Evolutionary conservation across 1,140 invertebrate genomes (phyloP).

Genomic region (Orius insidiosus): DNA sequence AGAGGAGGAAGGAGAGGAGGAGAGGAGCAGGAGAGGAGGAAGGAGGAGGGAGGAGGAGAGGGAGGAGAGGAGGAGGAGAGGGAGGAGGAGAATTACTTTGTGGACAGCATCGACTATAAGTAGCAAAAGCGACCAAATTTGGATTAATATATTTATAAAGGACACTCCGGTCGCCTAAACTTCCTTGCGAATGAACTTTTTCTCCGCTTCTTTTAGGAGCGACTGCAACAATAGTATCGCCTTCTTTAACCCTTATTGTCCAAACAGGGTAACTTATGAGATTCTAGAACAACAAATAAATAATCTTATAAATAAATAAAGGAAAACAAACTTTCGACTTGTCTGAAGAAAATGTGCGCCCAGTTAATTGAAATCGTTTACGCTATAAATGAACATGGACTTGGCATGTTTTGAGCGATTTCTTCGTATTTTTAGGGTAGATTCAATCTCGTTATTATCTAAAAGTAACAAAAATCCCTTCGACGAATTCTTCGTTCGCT

Average conservation of each 20-base stretch:
- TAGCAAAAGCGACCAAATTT: slow-evolving; percentile 77
- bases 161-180: slow-evolving; percentile 84
- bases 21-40: no score
- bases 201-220: slow-evolving; percentile 57
- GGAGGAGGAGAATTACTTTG: slow-evolving; percentile 52
- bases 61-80: no score
- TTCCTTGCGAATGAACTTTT: slow-evolving; percentile 86
- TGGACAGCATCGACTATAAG: slow-evolving; percentile 56
- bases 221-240: slow-evolving; percentile 43
- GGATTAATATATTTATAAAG: slow-evolving; percentile 98
- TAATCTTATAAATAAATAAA: not conserved
- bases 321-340: no score
- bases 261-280: slow-evolving; percentile 38
- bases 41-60: no score
- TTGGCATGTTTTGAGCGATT: slow-evolving; percentile 30
- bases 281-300: slow-evolving; percentile 23
- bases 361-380: not conserved
- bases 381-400: slow-evolving; percentile 45
- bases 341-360: no score
- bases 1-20: no score
- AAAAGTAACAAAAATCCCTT: slow-evolving; percentile 63
- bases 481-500: slow-evolving; percentile 51
- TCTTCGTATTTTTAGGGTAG: slow-evolving; percentile 38
- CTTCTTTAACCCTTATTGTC: slow-evolving; percentile 44
- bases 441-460: slow-evolving; percentile 47